Conservation (phyloP, 2,797 vertebrate species). For the Gephyroberyx darwinii region DNA sequence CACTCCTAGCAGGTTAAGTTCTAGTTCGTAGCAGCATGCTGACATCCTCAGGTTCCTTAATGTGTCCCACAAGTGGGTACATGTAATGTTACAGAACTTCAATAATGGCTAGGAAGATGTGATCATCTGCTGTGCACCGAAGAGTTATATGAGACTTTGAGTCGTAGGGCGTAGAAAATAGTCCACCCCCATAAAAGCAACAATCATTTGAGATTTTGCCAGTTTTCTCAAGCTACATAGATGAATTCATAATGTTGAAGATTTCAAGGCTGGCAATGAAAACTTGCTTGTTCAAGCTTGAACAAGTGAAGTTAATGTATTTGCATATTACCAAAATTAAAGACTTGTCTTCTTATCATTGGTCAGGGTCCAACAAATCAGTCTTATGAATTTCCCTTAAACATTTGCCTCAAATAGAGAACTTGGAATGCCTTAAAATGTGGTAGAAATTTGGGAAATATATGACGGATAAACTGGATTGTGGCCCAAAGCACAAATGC, state of each 20-base stretch:
- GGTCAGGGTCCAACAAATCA: constrained; percentile 44
- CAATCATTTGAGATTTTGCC: constrained; percentile 41
- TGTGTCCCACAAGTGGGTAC: constrained; percentile 62
- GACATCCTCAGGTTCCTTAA: constrained; percentile 75
- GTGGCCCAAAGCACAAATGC: constrained; percentile 67
- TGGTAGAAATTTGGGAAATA: constrained; percentile 39
- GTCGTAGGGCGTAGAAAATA: constrained; percentile 45
- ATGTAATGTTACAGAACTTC: constrained; percentile 52
- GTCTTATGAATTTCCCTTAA: constrained; percentile 44
- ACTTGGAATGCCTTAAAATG: constrained; percentile 38
- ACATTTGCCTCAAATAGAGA: constrained; percentile 14
- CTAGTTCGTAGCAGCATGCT: constrained; percentile 63
- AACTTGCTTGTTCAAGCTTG: constrained; percentile 38
- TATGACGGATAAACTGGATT: constrained; percentile 42
- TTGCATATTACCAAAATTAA: constrained; percentile 46
- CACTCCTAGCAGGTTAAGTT: constrained; percentile 49
- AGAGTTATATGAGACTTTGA: constrained; percentile 57
- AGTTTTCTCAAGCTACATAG: constrained; percentile 30
- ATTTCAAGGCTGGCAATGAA: constrained; percentile 30
- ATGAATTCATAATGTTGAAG: constrained; percentile 32
- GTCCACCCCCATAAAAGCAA: constrained; percentile 37
- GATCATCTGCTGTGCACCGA: constrained; percentile 66
- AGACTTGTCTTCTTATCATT: constrained; percentile 41
- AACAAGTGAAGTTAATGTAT: constrained; percentile 42
- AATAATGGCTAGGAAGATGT: constrained; percentile 51